Evolutionary conservation across 2,113 vertebrate species (phyloP), one percentile per base, ranked within the genome.

Genomic region (Azemiops feae): DNA sequence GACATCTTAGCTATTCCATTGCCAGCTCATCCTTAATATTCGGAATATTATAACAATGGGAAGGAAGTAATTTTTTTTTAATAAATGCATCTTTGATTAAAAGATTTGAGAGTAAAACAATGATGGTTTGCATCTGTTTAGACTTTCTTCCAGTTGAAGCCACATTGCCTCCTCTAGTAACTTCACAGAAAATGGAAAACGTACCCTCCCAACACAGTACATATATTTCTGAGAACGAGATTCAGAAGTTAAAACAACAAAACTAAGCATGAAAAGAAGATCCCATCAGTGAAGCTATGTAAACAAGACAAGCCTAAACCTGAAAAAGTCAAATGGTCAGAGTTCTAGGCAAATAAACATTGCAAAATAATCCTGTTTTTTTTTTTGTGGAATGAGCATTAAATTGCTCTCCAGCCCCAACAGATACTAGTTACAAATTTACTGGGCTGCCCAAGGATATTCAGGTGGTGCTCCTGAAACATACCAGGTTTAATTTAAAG

Each of bases 381-480:
- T 0, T 0, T 69, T 88, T 0, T 0, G 69, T 94, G 90, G 95
- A 93, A 96, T 69, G 27, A 0, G 4, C 45, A 1, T 57, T 0
- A 30, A 88, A 0, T 89, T 69, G 60, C 20, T 0, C 5, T 0
- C 57, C 87, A 43, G 92, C 53, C 88, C 93, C 3, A 0, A 55
- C 20, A 2, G 0, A 45, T 74, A 60, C 81, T 14, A 94, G 43
- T 1, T 4, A 92, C 50, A 69, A 12, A 25, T 0, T 93, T 52
- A 4, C 85, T 45, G 30, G 91, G 58, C 52, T 96, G 95, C 94
- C 25, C 69, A 55, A 0, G 0, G 85, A 92, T 11, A 57, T 1
- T 74, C 91, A 92, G 94, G 58, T 87, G 52, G 69, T 20, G 45
- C 30, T 53, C 54, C 14, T 64, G 45, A 87, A 87, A 92, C 16